phyloP scores from a whole-genome alignment of 2,113 vertebrate genomes.

The Piaya cayana region DNA sequence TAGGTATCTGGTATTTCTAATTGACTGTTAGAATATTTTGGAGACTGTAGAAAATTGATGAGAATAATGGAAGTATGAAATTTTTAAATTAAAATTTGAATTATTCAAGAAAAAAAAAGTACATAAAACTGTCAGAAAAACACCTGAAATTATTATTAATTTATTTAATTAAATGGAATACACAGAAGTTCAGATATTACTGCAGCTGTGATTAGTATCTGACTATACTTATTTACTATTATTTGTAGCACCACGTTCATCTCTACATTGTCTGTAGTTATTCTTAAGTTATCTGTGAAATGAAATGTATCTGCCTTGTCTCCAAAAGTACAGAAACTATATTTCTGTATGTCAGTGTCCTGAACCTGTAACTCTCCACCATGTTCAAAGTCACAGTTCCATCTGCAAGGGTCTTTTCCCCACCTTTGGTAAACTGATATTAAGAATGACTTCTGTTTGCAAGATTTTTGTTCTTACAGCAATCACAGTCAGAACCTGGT shows the following conservation, averaged over 20 bases:
- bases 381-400: not conserved
- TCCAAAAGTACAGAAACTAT: not conserved
- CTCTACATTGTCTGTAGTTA: not conserved
- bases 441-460: not conserved
- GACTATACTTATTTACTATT: not conserved
- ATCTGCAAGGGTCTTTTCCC: not conserved
- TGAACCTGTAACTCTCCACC: not conserved
- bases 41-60: fast-evolving
- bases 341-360: not conserved
- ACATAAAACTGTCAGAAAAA: not conserved
- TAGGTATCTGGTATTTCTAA: not conserved
- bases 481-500: not conserved
- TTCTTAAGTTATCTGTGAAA: not conserved
- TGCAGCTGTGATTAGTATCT: not conserved
- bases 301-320: not conserved
- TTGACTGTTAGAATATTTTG: not conserved
- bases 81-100: not conserved
- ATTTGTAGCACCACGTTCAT: not conserved
- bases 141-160: not conserved
- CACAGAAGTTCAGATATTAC: not conserved
- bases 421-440: not conserved
- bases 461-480: not conserved
- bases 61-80: not conserved
- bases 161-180: not conserved
- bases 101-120: not conserved